Evolutionary conservation across 2,113 vertebrate species (phyloP).

Genomic region (Siphamia tubifer): DNA sequence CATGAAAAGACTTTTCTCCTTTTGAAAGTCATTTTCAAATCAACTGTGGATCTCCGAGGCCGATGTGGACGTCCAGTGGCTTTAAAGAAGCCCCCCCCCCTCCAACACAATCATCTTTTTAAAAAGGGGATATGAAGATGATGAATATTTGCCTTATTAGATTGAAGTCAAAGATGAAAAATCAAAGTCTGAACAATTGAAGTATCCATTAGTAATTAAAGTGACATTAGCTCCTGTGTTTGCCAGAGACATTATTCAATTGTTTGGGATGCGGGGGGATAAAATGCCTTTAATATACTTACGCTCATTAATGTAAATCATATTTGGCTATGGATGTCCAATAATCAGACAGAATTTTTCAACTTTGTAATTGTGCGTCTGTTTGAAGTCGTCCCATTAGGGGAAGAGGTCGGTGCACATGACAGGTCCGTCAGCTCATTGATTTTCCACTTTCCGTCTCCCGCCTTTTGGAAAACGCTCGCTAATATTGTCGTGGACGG

Average conservation of each 20-base stretch:
- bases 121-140: conserved; percentile 73
- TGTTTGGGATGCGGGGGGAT: conserved; percentile 77
- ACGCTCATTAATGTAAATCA: conserved; percentile 88
- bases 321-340: conserved; percentile 87
- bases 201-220: conserved; percentile 84
- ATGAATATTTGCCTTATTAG: conserved; percentile 81
- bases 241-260: conserved; percentile 81
- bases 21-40: conserved; percentile 74
- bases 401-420: conserved; percentile 75
- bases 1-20: conserved; percentile 54
- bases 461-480: conserved; percentile 72
- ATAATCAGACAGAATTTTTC: conserved; percentile 86
- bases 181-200: conserved; percentile 78
- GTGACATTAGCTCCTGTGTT: conserved; percentile 73
- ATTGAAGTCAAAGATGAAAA: conserved; percentile 76
- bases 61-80: conserved; percentile 65
- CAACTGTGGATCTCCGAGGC: conserved; percentile 61
- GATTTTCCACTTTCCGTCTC: conserved; percentile 61
- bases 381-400: conserved; percentile 80
- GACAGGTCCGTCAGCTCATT: conserved; percentile 77
- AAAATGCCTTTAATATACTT: conserved; percentile 86
- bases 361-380: conserved; percentile 76
- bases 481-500: conserved; percentile 82
- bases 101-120: conserved; percentile 71
- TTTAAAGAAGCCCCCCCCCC: conserved; percentile 61